Percentiles rank a stretch among this genome's conserved stretches.
These are phyloP conservation scores for Artemisiospiza belli DNA, from an alignment of 2,113 vertebrate species.

Conservation along the genomic window DNA sequence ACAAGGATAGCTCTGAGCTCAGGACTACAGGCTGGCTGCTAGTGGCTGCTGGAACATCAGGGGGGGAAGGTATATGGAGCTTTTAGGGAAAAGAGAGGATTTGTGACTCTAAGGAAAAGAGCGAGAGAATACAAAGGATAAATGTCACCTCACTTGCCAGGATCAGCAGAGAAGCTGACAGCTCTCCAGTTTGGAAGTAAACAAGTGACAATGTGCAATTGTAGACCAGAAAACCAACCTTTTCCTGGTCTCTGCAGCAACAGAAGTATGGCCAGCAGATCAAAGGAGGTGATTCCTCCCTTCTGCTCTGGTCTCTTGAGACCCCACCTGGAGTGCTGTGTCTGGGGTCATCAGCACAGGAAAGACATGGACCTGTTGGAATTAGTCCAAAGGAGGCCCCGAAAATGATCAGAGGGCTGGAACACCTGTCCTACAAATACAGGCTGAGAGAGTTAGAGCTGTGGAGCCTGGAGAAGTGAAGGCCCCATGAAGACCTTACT, in stretches of 20 bases:
- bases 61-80: not conserved
- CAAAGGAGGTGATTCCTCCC: not conserved
- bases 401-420: not conserved
- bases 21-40: not conserved
- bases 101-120: not conserved
- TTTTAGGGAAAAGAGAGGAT: not conserved
- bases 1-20: not conserved
- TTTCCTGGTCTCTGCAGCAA: not conserved
- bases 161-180: not conserved
- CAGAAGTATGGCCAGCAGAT: accelerated
- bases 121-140: not conserved
- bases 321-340: not conserved
- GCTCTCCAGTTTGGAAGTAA: not conserved
- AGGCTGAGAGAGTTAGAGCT: not conserved
- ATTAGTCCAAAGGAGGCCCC: not conserved
- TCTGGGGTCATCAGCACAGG: not conserved
- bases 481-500: not conserved
- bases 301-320: not conserved
- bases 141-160: not conserved
- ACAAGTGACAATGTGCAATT: not conserved
- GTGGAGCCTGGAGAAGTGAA: not conserved
- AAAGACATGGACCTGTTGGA: not conserved
- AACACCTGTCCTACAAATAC: not conserved
- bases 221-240: not conserved
- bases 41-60: not conserved